Base-by-base conservation (phyloP, 2,888 invertebrate species). In the Sarcophaga variegata region DNA sequence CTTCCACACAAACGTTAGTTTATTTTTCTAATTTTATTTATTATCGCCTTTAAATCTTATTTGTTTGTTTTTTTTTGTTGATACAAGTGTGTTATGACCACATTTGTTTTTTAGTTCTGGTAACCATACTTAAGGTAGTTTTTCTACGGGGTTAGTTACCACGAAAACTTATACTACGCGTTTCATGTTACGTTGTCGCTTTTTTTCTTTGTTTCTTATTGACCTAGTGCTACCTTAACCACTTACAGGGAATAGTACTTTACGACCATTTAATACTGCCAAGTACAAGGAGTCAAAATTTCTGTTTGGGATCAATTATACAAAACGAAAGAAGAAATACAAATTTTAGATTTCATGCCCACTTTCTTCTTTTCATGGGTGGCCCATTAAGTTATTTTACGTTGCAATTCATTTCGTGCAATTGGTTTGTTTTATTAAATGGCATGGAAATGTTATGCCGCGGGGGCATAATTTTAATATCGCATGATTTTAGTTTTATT, bases 11-110 rank as follows among this genome's bases (percentile, higher is more conserved):
- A 17, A 69, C 54, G n/a, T 63, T 20, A 71, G 45, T 66, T 72
- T 72, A 62, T 49, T 67, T 49, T 49, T 74, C 17, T 54, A 79
- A 79, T 75, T 83, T 75, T 63, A 64, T 70, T 79, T 83, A 79
- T 83, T 83, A 83, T 79, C 83, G 79, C 79, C 63, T 79, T 79
- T 79, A 79, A 83, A 83, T 83, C 83, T 75, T 45, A 64, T 67
- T 63, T 20, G 1, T 20, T 20, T 20, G 0, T 20, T 22, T 22
- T 74, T 69, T 22, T 8, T 60, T 60, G 63, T 59, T 45, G 74
- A 59, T 60, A 79, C 83, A 74, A 74, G 79, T 59, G 22, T 79
- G 69, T 74, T 79, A 79, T 75, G 74, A 59, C 14, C 14, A 49
- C 11, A 14, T 14, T 4, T 14, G 49, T 49, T 49, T 6, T 27